A percentile compares a stretch with the other conserved stretches of the same genome.
Conservation (phyloP, 2,113 vertebrate species). For the Alethe castanea region DNA sequence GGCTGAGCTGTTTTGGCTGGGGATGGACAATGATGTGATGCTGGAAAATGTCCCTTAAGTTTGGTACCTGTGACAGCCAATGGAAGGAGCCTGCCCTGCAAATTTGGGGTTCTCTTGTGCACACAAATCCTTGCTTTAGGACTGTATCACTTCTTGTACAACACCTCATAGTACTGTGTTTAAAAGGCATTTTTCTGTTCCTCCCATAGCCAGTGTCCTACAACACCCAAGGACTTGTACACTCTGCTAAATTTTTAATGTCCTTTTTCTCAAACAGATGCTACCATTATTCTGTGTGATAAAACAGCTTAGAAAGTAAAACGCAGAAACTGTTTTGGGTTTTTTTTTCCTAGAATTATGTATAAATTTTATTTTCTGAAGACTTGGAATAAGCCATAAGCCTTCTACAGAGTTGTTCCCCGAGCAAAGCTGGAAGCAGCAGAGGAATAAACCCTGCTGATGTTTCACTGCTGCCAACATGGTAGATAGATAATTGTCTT, state of each 20-base stretch:
- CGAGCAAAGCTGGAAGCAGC: background rate
- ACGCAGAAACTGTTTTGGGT: fast-evolving
- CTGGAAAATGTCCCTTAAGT: background rate
- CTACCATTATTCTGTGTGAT: background rate
- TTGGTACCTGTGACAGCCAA: background rate
- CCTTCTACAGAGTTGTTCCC: background rate
- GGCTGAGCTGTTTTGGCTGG: background rate
- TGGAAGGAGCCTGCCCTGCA: background rate
- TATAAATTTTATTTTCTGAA: background rate
- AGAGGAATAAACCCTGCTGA: background rate
- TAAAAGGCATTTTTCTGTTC: background rate
- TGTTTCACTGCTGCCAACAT: background rate
- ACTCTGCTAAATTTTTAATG: background rate
- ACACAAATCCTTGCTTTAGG: background rate
- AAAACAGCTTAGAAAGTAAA: background rate
- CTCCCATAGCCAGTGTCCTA: background rate
- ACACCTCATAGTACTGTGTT: background rate
- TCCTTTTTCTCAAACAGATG: background rate
- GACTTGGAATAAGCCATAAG: background rate
- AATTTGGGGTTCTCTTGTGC: background rate
- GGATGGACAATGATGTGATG: background rate
- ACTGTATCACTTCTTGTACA: background rate
- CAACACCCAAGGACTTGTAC: background rate
- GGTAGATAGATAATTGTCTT: background rate
- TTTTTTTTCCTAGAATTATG: background rate